phyloP scores from a whole-genome alignment of 2,797 vertebrate genomes.

The Chrosomus eos region DNA sequence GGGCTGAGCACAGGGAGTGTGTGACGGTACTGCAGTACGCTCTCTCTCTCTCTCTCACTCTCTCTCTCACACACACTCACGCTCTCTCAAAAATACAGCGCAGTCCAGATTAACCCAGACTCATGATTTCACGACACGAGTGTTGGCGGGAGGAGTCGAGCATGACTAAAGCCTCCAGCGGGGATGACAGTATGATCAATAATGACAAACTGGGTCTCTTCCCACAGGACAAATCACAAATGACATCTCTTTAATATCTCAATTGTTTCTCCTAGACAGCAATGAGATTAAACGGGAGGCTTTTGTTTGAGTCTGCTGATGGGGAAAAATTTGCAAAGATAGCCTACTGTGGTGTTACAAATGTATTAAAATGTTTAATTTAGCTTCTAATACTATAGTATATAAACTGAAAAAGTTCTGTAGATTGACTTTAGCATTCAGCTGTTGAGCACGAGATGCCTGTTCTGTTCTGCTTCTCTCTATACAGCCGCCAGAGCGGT shows the following conservation, averaged over 20 bases:
- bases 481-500: no score
- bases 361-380: no score
- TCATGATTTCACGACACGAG: constrained; percentile 59
- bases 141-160: constrained; percentile 32
- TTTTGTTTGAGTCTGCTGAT: neutral
- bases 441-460: no score
- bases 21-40: constrained; percentile 59
- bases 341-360: no score
- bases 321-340: neutral
- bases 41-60: neutral
- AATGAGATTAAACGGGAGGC: neutral
- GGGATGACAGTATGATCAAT: constrained; percentile 51
- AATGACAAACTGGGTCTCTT: constrained; percentile 41
- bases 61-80: constrained; percentile 15
- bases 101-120: constrained; percentile 54
- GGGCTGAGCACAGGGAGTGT: constrained; percentile 8
- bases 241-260: constrained; percentile 24
- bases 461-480: no score
- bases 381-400: no score
- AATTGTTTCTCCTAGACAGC: neutral
- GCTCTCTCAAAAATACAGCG: constrained; percentile 64
- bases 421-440: no score
- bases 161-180: constrained; percentile 32
- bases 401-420: no score
- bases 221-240: constrained; percentile 24